Percentiles rank a stretch among this genome's conserved stretches.
These are phyloP conservation scores for Selenia dentaria DNA, from an alignment of 2,888 invertebrate species.

Conservation along the genomic window DNA sequence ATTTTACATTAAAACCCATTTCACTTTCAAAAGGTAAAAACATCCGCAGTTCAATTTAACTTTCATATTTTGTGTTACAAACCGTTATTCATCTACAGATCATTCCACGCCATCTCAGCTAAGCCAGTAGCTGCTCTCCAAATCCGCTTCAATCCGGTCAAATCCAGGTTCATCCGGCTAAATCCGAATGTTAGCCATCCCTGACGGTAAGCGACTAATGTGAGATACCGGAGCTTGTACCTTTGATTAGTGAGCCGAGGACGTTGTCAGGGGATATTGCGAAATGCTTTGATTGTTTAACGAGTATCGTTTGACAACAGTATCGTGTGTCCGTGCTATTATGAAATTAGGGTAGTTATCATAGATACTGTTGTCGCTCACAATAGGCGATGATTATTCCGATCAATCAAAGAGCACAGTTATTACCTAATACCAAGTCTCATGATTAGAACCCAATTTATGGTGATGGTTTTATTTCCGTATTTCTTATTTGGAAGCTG, in stretches of 20 bases:
- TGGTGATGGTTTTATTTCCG: no score
- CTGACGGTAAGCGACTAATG: slow-evolving; percentile 14
- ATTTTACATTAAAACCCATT: no score
- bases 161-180: slow-evolving; percentile 16
- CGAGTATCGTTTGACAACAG: background rate
- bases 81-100: slow-evolving; percentile 4
- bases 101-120: slow-evolving; percentile 2
- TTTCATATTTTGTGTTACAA: slow-evolving; percentile 8
- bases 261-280: slow-evolving; percentile 3
- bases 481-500: no score
- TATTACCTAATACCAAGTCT: no score
- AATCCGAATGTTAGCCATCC: slow-evolving; percentile 19
- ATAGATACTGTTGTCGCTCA: no score
- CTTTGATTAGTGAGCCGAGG: slow-evolving; percentile 12
- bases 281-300: slow-evolving; percentile 9
- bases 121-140: slow-evolving; percentile 7
- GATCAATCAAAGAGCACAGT: no score
- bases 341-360: no score
- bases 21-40: no score
- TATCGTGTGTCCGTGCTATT: background rate
- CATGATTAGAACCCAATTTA: no score
- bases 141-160: slow-evolving; percentile 9
- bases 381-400: no score
- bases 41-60: slow-evolving; percentile 1
- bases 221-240: slow-evolving; percentile 7